Evolutionary conservation across 2,797 vertebrate genomes (phyloP).

Genomic region (Acestrorhynchus altus): DNA sequence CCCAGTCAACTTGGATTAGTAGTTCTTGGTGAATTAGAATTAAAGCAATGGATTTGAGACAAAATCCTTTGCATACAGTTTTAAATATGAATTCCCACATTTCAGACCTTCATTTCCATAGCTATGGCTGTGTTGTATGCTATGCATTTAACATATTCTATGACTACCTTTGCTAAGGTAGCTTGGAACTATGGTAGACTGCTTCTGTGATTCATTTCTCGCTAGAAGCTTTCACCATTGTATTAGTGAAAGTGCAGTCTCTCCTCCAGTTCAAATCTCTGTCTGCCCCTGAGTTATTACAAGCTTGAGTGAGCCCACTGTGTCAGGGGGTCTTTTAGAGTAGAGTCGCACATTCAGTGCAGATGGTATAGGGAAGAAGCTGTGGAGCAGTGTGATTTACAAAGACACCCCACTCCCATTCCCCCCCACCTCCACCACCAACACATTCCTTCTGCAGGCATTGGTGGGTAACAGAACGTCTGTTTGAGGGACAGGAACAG

Average conservation of each 20-base stretch:
- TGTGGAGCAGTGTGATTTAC: not conserved
- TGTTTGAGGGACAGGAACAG: slow-evolving; percentile 4
- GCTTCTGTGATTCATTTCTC: slow-evolving; percentile 7
- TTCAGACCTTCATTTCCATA: too few species aligned
- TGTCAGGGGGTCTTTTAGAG: slow-evolving; percentile 34
- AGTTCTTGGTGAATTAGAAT: not conserved
- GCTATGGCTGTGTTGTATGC: too few species aligned
- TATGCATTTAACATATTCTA: not conserved
- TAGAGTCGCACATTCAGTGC: slow-evolving; percentile 28
- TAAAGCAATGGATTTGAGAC: not conserved
- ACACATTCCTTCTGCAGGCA: not conserved
- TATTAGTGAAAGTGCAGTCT: slow-evolving; percentile 28
- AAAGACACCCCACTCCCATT: slow-evolving; percentile 13
- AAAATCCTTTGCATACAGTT: not conserved
- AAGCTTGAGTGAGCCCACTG: slow-evolving; percentile 29
- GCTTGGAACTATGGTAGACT: not conserved
- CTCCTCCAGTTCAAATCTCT: slow-evolving; percentile 27
- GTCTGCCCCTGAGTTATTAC: slow-evolving; percentile 30
- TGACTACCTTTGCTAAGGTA: not conserved
- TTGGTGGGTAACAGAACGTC: not conserved
- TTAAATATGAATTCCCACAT: not conserved
- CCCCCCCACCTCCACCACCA: not conserved
- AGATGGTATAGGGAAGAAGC: slow-evolving; percentile 26
- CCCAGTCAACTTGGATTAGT: slow-evolving; percentile 4
- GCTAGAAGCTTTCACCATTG: slow-evolving; percentile 28